A percentile compares a stretch with the other conserved stretches of the same genome.
These are phyloP conservation scores for Aplocera efformata DNA, from an alignment of 2,888 invertebrate genomes.

Conservation along the genomic window DNA sequence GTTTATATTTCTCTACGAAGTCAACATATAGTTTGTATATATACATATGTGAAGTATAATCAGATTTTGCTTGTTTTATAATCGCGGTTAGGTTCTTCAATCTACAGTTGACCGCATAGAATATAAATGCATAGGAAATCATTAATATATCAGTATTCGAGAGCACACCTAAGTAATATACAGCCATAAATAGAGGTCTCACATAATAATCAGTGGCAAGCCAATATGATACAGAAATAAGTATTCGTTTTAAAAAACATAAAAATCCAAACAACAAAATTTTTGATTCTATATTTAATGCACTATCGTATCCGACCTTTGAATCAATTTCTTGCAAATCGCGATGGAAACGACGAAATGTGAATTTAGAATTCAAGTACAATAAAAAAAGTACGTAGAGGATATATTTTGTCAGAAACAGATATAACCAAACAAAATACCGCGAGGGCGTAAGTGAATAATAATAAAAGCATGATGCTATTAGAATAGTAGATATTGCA, in stretches of 20 bases:
- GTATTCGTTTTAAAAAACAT: too few relatives aligned
- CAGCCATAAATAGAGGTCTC: too few relatives aligned
- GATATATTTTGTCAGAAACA: background rate
- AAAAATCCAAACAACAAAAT: too few relatives aligned
- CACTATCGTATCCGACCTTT: too few relatives aligned
- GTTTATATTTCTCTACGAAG: background rate
- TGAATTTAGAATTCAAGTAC: background rate
- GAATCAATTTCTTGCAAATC: background rate
- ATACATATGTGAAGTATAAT: background rate
- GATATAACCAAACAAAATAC: background rate
- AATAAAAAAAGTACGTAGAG: background rate
- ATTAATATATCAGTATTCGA: background rate
- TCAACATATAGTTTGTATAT: constrained; percentile 1
- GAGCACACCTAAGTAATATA: background rate
- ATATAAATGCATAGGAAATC: background rate
- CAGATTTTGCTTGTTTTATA: background rate
- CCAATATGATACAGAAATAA: too few relatives aligned
- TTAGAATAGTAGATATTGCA: too few relatives aligned
- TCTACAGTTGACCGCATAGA: background rate
- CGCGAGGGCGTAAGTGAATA: too few relatives aligned
- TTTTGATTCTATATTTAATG: too few relatives aligned
- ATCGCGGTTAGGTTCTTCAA: background rate
- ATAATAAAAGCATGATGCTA: too few relatives aligned
- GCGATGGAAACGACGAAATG: background rate
- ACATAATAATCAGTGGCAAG: too few relatives aligned